phyloP scores from a whole-genome alignment of 1,140 invertebrate genomes.

The Venustaconcha ellipsiformis region DNA sequence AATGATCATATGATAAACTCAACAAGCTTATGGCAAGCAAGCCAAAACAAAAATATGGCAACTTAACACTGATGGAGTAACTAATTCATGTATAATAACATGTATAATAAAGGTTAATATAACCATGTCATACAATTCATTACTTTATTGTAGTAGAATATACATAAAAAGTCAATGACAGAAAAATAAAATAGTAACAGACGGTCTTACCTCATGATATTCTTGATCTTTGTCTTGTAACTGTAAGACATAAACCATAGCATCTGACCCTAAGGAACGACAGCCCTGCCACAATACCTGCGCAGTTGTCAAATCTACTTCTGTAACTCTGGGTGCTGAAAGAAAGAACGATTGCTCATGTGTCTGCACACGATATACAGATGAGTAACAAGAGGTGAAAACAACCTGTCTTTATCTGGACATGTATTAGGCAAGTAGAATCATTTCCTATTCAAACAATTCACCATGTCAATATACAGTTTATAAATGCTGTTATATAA shows the following conservation, averaged over 20 bases:
- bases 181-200: neutral
- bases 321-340: slow-evolving; percentile 73
- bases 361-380: neutral
- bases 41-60: too few species aligned
- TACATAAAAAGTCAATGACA: neutral
- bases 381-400: neutral
- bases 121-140: too few species aligned
- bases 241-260: slow-evolving; percentile 77
- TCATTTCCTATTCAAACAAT: too few species aligned
- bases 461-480: too few species aligned
- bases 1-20: too few species aligned
- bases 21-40: too few species aligned
- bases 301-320: slow-evolving; percentile 69
- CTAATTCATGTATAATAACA: too few species aligned
- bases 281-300: slow-evolving; percentile 74
- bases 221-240: slow-evolving; percentile 75
- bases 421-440: too few species aligned
- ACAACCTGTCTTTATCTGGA: neutral
- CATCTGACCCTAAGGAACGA: slow-evolving; percentile 73
- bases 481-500: too few species aligned
- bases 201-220: slow-evolving; percentile 73
- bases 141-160: neutral
- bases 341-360: slow-evolving; percentile 14
- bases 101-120: too few species aligned
- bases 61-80: too few species aligned